phyloP scores from a whole-genome alignment of 1,140 invertebrate species.

The Drosophila asahinai region DNA sequence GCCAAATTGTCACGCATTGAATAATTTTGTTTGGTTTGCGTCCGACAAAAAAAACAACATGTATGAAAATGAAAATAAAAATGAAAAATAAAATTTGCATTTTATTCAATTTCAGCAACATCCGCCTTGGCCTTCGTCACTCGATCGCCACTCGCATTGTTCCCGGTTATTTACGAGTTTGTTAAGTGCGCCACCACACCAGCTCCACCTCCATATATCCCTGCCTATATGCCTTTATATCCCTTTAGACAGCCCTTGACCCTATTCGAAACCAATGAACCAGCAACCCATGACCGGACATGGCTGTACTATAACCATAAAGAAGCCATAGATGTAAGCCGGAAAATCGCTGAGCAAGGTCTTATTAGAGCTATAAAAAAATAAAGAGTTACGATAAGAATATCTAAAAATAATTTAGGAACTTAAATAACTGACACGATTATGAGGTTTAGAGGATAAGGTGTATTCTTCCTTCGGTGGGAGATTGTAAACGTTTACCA shows the following conservation, averaged over 20 bases:
- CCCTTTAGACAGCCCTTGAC: constrained; percentile 15
- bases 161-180: constrained; percentile 79
- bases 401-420: too few relatives aligned
- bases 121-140: constrained; percentile 43
- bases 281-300: constrained; percentile 54
- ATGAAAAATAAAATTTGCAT: constrained; percentile 79
- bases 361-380: not conserved
- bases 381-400: not conserved
- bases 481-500: too few relatives aligned
- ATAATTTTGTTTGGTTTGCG: constrained; percentile 71
- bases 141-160: constrained; percentile 64
- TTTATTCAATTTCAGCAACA: constrained; percentile 77
- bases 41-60: constrained; percentile 19
- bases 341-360: not conserved
- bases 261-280: constrained; percentile 31
- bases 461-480: too few relatives aligned
- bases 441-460: too few relatives aligned
- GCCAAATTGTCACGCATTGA: constrained; percentile 80
- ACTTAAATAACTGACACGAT: too few relatives aligned
- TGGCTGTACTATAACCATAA: constrained; percentile 47
- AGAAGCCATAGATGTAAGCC: not conserved
- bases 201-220: not conserved
- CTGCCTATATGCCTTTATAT: not conserved
- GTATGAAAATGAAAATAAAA: constrained; percentile 36
- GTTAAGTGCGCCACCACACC: constrained; percentile 62